Base-by-base conservation (phyloP, 23 tunicate species). In the Ciona savignyi region DNA sequence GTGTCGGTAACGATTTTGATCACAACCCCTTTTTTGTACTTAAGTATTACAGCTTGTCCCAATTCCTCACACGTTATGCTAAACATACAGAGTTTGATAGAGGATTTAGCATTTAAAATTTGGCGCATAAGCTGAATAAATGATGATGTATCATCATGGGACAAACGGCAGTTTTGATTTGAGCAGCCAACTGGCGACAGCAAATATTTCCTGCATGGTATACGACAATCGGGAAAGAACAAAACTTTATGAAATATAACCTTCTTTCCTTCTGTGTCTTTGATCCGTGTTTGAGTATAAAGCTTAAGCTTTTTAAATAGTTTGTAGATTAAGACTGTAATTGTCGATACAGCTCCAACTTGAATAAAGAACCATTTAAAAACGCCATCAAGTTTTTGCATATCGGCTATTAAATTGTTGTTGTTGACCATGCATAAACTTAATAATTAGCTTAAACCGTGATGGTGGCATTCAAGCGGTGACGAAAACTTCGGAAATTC, bases 61-160 rank as follows among this genome's bases (percentile, higher is more conserved):
- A 88, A 70, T 67, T 88, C 96, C 96, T 88, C 21, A 76, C 96
- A 88, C 0, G 96, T 88, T 32, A 88, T 33, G 56, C 84, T 88
- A 76, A 82, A 88, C 88, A 88, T 88, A 64, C 88, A 88, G 23
- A 88, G 76, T 61, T 88, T 83, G 4, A 88, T 77, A 19, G 88
- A 88, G 3, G 51, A 75, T 61, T 74, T 73, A 23, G 96, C 88
- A 0, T 51, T 56, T 0, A 88, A 35, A 23, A 82, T 66, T 35
- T 68, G 35, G 1, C 79, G 35, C 23, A 88, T 83, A 51, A 88
- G 80, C 35, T 88, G 96, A 30, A 78, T 51, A 65, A 88, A 88
- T 3, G 88, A 82, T 29, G 88, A 82, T 22, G 62, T 64, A 29
- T 78, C 79, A 83, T 88, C 84, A 49, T 88, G 96, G 4, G 88